Evolutionary conservation across 2,113 vertebrate species (phyloP).

Genomic region (Otus sunia): DNA sequence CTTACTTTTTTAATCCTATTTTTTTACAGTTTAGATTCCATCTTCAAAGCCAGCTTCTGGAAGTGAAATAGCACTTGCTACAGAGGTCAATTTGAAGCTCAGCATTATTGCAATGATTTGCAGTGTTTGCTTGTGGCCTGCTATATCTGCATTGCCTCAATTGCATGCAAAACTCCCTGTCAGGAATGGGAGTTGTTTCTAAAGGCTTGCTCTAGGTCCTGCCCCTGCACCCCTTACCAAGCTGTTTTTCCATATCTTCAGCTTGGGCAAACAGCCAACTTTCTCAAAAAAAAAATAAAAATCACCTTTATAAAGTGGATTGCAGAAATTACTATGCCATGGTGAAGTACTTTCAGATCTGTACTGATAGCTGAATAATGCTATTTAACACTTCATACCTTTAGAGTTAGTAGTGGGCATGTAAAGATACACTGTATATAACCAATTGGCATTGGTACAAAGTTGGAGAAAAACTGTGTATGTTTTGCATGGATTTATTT

Average conservation of each 20-base stretch:
- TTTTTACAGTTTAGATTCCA: not conserved
- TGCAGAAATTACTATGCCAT: not conserved
- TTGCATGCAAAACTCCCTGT: not conserved
- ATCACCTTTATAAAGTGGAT: not conserved
- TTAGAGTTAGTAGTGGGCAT: not conserved
- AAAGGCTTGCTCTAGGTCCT: not conserved
- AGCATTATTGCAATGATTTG: not conserved
- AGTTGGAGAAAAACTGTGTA: not conserved
- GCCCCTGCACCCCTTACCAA: not conserved
- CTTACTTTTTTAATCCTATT: not conserved
- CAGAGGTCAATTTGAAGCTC: not conserved
- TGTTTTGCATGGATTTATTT: not conserved
- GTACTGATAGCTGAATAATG: not conserved
- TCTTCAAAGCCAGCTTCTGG: not conserved
- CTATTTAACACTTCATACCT: not conserved
- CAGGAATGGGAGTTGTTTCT: not conserved
- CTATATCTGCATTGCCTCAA: not conserved
- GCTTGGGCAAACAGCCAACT: not conserved
- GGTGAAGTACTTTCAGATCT: not conserved
- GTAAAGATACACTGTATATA: not conserved
- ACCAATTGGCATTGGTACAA: not conserved
- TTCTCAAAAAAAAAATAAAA: not conserved
- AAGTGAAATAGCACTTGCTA: not conserved
- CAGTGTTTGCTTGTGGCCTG: not conserved
- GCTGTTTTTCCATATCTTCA: not conserved